These are phyloP conservation scores for Thunnus albacares DNA, from an alignment of 2,797 vertebrate genomes.

Conservation along the genomic window DNA sequence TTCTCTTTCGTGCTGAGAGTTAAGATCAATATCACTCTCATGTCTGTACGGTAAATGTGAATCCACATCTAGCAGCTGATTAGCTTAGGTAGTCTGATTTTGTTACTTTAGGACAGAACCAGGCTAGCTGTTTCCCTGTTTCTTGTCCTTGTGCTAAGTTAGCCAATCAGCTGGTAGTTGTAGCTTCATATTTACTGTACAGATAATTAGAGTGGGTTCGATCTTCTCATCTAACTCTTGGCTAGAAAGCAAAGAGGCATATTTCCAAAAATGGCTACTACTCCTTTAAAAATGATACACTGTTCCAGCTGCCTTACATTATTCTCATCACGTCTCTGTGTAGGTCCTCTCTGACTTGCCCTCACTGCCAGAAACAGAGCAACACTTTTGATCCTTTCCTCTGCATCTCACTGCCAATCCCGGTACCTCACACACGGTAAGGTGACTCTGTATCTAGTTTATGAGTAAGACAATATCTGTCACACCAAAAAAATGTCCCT, in stretches of 20 bases:
- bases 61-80: too few species aligned
- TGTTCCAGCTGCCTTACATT: background rate
- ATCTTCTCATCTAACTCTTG: background rate
- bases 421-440: constrained; percentile 89
- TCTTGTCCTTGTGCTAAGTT: too few species aligned
- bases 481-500: constrained; percentile 18
- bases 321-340: constrained; percentile 38
- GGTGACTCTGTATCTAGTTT: constrained; percentile 15
- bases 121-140: too few species aligned
- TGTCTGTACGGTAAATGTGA: too few species aligned
- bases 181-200: too few species aligned
- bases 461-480: constrained; percentile 33
- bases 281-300: background rate
- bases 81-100: too few species aligned
- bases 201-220: background rate
- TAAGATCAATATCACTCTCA: too few species aligned
- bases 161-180: background rate
- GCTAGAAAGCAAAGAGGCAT: background rate
- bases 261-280: background rate
- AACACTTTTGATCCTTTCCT: constrained; percentile 99
- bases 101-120: too few species aligned
- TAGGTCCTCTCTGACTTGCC: constrained; percentile 98
- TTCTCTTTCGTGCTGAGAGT: too few species aligned
- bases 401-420: constrained; percentile 98
- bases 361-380: constrained; percentile 99